Evolutionary conservation across 2,797 vertebrate species (phyloP).

Genomic region (Prionace glauca): DNA sequence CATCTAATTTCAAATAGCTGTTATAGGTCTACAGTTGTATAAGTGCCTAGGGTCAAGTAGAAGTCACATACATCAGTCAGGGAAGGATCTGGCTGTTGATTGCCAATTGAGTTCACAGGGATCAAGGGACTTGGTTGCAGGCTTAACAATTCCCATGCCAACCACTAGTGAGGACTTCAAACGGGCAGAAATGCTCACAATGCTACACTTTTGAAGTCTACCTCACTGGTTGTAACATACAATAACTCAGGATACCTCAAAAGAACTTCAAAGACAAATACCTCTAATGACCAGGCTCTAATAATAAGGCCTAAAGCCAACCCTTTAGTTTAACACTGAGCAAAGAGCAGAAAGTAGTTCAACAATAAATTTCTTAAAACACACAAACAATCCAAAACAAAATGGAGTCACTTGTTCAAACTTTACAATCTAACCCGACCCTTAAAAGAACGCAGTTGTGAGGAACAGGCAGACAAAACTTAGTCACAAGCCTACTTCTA

Average conservation of each 20-base stretch:
- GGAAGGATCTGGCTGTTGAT: background rate
- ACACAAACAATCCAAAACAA: background rate
- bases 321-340: background rate
- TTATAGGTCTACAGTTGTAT: background rate
- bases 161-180: background rate
- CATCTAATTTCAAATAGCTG: background rate
- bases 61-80: background rate
- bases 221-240: background rate
- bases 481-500: background rate
- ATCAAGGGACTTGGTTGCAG: background rate
- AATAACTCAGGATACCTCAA: background rate
- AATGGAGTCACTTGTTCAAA: background rate
- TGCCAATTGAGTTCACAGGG: background rate
- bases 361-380: background rate
- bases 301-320: background rate
- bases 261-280: background rate
- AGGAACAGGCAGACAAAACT: background rate
- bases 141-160: background rate
- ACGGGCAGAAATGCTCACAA: background rate
- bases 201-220: slow-evolving; percentile 3
- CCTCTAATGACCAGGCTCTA: background rate
- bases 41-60: background rate
- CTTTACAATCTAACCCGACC: background rate
- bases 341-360: background rate
- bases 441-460: background rate